phyloP scores from a whole-genome alignment of 1,140 invertebrate genomes.

The Heliconius melpomene region DNA sequence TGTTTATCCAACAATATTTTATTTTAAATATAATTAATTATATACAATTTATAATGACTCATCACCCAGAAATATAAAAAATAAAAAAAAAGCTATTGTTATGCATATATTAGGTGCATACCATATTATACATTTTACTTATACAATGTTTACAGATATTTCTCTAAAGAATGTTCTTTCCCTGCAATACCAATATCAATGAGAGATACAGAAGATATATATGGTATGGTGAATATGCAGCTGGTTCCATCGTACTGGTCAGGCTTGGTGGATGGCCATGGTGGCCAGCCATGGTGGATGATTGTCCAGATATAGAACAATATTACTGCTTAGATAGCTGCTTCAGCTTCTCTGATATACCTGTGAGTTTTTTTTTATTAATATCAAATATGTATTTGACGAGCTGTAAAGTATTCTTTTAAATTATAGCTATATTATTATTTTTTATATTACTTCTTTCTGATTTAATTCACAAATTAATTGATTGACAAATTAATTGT shows the following conservation, averaged over 20 bases:
- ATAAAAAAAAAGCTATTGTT: too few species aligned
- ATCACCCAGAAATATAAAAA: too few species aligned
- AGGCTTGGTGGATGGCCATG: constrained; percentile 84
- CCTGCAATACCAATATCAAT: constrained; percentile 70
- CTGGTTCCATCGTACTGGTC: constrained; percentile 86
- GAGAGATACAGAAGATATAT: constrained; percentile 79
- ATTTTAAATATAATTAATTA: too few species aligned
- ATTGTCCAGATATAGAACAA: constrained; percentile 83
- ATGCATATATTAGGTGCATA: too few species aligned
- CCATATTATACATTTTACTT: background rate
- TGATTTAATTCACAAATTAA: too few species aligned
- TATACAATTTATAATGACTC: too few species aligned
- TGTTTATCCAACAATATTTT: too few species aligned
- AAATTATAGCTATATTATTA: too few species aligned
- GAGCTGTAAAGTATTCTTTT: too few species aligned
- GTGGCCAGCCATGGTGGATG: constrained; percentile 89
- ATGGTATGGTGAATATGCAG: constrained; percentile 81
- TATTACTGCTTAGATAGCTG: constrained; percentile 81
- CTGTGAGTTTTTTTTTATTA: constrained; percentile 65
- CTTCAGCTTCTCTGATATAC: constrained; percentile 72
- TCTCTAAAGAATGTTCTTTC: constrained; percentile 65
- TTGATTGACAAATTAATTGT: too few species aligned
- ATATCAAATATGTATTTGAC: too few species aligned
- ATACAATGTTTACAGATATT: background rate
- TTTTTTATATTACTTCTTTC: too few species aligned